Conservation (phyloP, 2,797 vertebrate species). For the Hemibagrus guttatus region DNA sequence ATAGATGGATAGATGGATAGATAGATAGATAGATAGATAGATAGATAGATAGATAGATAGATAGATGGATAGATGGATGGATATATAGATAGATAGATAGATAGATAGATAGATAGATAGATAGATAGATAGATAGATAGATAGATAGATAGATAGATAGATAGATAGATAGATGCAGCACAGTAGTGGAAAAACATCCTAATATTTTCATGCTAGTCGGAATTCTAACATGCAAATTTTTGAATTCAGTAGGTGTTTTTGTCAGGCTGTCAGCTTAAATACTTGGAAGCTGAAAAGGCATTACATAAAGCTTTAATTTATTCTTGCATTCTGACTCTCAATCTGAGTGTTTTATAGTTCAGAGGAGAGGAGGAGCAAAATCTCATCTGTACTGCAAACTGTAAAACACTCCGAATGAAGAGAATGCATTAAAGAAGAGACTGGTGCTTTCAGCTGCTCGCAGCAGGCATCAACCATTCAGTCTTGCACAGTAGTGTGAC, state of each 20-base stretch:
- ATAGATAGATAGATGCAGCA: not conserved
- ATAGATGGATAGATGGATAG: too few species aligned
- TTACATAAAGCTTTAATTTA: constrained; percentile 15
- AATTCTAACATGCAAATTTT: not conserved
- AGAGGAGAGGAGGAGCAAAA: constrained; percentile 12
- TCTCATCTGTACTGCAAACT: constrained; percentile 9
- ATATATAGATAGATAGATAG: too few species aligned
- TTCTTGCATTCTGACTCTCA: not conserved
- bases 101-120: too few species aligned
- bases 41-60: too few species aligned
- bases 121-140: too few species aligned
- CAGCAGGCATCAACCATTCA: constrained; percentile 18
- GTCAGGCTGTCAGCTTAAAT: not conserved
- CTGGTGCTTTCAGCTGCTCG: constrained; percentile 2
- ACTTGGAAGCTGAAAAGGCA: not conserved
- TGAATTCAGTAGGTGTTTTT: not conserved
- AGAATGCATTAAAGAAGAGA: constrained; percentile 8
- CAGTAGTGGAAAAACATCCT: not conserved
- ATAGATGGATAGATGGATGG: too few species aligned
- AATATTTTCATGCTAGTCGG: not conserved
- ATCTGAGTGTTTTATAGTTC: not conserved
- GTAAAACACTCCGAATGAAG: constrained; percentile 1
- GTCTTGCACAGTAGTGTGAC: not conserved
- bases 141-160: too few species aligned
- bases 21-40: too few species aligned